A percentile compares a stretch with the other conserved stretches of the same genome.
Evolutionary conservation across 2,888 invertebrate species (phyloP).

Genomic region (Pandemis cinnamomeana): DNA sequence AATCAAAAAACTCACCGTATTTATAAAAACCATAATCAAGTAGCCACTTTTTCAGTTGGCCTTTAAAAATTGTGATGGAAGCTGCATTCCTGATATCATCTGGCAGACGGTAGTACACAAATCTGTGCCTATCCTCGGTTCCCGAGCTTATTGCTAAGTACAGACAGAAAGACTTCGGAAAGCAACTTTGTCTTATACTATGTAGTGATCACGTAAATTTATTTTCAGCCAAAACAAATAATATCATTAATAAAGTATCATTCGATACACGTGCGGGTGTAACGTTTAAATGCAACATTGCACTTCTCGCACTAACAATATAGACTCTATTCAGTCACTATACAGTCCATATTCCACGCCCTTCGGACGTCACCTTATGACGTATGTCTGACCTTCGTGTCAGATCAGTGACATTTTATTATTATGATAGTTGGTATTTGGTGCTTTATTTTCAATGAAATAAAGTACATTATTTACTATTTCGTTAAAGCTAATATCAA

Average conservation of each 20-base stretch:
- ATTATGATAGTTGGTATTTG: constrained; percentile 20
- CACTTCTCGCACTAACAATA: not conserved
- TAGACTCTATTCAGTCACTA: not conserved
- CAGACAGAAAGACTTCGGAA: too few species aligned
- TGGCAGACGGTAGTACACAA: too few species aligned
- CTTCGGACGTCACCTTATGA: not conserved
- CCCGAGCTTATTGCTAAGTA: too few species aligned
- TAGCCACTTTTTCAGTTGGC: too few species aligned
- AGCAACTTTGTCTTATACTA: too few species aligned
- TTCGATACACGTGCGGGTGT: constrained; percentile 12
- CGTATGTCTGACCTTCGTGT: constrained; percentile 25
- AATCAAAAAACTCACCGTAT: too few species aligned
- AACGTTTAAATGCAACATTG: constrained; percentile 32
- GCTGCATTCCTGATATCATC: too few species aligned
- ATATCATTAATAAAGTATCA: not conserved
- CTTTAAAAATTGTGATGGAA: too few species aligned
- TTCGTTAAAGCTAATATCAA: not conserved
- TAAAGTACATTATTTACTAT: not conserved
- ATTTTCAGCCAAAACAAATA: too few species aligned
- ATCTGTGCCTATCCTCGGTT: too few species aligned
- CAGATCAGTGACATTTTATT: constrained; percentile 32
- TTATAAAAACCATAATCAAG: too few species aligned
- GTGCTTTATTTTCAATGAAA: not conserved
- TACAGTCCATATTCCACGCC: constrained; percentile 2
- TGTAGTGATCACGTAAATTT: too few species aligned